Evolutionary conservation across 2,888 invertebrate species (phyloP).

Genomic region (Nomada ferruginata): DNA sequence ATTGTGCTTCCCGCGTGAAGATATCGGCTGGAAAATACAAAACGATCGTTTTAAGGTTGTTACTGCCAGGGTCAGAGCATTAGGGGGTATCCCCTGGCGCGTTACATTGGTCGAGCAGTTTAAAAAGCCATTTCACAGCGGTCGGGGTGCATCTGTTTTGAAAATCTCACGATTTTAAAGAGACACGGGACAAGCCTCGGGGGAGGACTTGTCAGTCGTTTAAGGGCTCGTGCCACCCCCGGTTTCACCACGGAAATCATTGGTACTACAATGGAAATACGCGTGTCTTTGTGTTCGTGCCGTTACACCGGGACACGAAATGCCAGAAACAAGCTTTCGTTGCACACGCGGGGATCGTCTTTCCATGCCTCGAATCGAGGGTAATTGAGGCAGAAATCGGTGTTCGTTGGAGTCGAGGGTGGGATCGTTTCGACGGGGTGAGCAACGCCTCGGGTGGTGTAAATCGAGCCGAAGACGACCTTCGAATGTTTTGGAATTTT

Average conservation of each 20-base stretch:
- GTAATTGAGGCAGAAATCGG: conserved; percentile 33
- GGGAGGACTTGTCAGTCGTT: conserved; percentile 69
- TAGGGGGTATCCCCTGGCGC: conserved; percentile 59
- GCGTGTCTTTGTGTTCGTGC: background rate
- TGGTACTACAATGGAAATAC: conserved; percentile 18
- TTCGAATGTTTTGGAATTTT: background rate
- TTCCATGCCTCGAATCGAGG: conserved; percentile 12
- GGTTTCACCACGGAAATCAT: conserved; percentile 60
- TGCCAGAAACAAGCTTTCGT: conserved; percentile 34
- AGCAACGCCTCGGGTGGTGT: background rate
- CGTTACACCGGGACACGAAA: conserved; percentile 11
- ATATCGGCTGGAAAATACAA: conserved; percentile 78
- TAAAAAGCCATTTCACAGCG: conserved; percentile 79
- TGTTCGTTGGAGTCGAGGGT: background rate
- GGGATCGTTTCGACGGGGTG: conserved; percentile 22
- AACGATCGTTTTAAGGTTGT: conserved; percentile 77
- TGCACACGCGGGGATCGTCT: conserved; percentile 23
- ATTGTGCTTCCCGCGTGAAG: conserved; percentile 42
- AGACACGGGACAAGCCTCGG: conserved; percentile 60
- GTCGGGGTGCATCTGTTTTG: conserved; percentile 80
- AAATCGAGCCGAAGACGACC: background rate
- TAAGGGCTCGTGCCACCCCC: conserved; percentile 62
- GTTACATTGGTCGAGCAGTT: conserved; percentile 75
- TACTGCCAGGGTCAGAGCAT: conserved; percentile 76
- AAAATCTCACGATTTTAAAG: conserved; percentile 74